A percentile compares a stretch with the other conserved stretches of the same genome.
Evolutionary conservation across 1,140 invertebrate genomes (phyloP).

Genomic region (Eueides isabella): DNA sequence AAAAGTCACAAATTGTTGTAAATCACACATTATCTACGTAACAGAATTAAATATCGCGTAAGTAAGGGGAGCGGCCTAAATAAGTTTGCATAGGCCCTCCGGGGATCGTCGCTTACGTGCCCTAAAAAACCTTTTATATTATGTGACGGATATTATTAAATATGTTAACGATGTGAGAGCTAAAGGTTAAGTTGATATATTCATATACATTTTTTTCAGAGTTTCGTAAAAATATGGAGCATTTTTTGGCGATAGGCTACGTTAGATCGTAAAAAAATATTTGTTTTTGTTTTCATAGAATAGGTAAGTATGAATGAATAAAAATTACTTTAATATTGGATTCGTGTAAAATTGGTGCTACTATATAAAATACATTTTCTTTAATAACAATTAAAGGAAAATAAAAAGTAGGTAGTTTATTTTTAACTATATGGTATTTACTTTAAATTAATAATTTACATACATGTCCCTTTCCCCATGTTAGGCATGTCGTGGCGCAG

Average conservation of each 20-base stretch:
- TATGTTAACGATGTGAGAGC: slow-evolving; percentile 8
- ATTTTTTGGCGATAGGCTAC: too few relatives aligned
- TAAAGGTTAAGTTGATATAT: slow-evolving; percentile 8
- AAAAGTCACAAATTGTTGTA: slow-evolving; percentile 7
- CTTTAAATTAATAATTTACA: too few relatives aligned
- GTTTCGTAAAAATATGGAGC: neutral
- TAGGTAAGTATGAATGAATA: too few relatives aligned
- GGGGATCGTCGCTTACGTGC: slow-evolving; percentile 8
- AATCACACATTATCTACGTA: slow-evolving; percentile 7
- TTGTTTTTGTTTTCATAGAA: too few relatives aligned
- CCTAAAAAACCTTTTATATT: slow-evolving; percentile 9
- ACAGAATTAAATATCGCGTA: neutral
- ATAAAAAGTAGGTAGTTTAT: too few relatives aligned
- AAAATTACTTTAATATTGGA: too few relatives aligned
- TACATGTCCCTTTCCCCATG: too few relatives aligned
- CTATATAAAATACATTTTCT: neutral
- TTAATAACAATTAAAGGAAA: too few relatives aligned
- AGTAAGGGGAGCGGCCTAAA: slow-evolving; percentile 3
- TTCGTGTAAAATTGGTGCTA: too few relatives aligned
- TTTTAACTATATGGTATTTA: too few relatives aligned
- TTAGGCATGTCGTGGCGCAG: too few relatives aligned
- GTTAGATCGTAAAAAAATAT: too few relatives aligned
- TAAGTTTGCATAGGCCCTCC: slow-evolving; percentile 2
- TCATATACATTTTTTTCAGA: neutral
- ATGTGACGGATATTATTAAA: slow-evolving; percentile 7